Evolutionary conservation across 2,797 vertebrate species (phyloP).

Genomic region (Hypotaenidia philippensis): DNA sequence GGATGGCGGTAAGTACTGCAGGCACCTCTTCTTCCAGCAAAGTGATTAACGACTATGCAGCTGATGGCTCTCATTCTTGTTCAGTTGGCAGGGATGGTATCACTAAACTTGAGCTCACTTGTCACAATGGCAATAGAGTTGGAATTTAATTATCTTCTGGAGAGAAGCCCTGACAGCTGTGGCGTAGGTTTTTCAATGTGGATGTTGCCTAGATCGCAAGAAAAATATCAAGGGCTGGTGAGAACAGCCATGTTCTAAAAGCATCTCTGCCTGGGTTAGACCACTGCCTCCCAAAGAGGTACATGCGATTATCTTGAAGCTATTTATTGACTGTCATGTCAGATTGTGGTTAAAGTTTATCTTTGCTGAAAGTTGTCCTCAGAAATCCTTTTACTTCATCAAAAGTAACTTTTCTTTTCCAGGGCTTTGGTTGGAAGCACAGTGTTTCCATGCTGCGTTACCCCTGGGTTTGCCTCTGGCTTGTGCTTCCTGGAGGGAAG

Average conservation of each 20-base stretch:
- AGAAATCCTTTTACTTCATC: conserved; percentile 43
- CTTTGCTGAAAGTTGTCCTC: conserved; percentile 50
- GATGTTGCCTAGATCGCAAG: conserved; percentile 57
- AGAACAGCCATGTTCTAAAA: conserved; percentile 70
- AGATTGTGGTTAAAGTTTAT: conserved; percentile 36
- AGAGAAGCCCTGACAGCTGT: conserved; percentile 70
- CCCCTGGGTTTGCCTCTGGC: neutral
- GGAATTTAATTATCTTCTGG: conserved; percentile 67
- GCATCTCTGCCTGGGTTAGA: conserved; percentile 56
- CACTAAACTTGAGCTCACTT: conserved; percentile 67
- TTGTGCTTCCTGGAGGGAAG: neutral
- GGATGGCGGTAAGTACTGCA: neutral
- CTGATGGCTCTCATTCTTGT: conserved; percentile 32
- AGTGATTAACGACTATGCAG: neutral
- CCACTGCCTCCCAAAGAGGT: conserved; percentile 49
- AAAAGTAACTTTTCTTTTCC: conserved; percentile 55
- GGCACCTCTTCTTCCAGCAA: conserved; percentile 24
- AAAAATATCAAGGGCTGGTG: conserved; percentile 69
- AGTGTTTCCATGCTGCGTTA: neutral
- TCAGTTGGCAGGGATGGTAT: conserved; percentile 44
- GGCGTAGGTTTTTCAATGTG: conserved; percentile 67
- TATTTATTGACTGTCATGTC: conserved; percentile 10
- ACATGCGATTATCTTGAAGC: conserved; percentile 1
- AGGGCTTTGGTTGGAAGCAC: neutral
- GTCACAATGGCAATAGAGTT: conserved; percentile 60